Evolutionary conservation across 2,797 vertebrate species (phyloP).

Genomic region (Melanotaenia trifasciata): DNA sequence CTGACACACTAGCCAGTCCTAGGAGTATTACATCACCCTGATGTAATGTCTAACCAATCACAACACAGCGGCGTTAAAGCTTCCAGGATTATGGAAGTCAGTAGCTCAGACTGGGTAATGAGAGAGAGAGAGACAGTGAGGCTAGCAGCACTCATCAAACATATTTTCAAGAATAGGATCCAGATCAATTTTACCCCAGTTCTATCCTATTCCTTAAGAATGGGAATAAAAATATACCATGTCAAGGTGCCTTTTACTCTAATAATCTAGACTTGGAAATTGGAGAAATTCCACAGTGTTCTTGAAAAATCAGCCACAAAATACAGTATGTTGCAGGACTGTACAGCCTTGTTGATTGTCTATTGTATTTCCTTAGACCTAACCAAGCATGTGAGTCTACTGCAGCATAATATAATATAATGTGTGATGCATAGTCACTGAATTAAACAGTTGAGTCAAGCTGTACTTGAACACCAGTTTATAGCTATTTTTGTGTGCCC

Average conservation of each 20-base stretch:
- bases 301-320: constrained; percentile 13
- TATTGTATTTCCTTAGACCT: background rate
- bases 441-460: constrained; percentile 18
- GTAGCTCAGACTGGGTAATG: constrained; percentile 89
- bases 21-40: constrained; percentile 92
- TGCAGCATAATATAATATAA: constrained; percentile 2
- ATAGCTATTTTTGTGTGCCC: constrained; percentile 12
- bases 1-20: constrained; percentile 88
- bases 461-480: constrained; percentile 17
- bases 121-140: constrained; percentile 69
- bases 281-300: constrained; percentile 12
- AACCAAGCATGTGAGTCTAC: background rate
- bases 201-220: constrained; percentile 63
- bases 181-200: constrained; percentile 76
- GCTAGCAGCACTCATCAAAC: constrained; percentile 57
- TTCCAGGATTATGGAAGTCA: constrained; percentile 89
- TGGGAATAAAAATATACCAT: constrained; percentile 57
- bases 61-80: constrained; percentile 86
- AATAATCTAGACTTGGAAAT: constrained; percentile 18
- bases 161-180: constrained; percentile 80
- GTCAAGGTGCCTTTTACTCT: constrained; percentile 59
- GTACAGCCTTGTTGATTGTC: background rate
- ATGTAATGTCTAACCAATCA: constrained; percentile 93
- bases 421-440: background rate
- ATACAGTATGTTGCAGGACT: constrained; percentile 12